These are phyloP conservation scores for Amblyteles armatorius DNA, from an alignment of 2,888 invertebrate genomes.

Conservation along the genomic window DNA sequence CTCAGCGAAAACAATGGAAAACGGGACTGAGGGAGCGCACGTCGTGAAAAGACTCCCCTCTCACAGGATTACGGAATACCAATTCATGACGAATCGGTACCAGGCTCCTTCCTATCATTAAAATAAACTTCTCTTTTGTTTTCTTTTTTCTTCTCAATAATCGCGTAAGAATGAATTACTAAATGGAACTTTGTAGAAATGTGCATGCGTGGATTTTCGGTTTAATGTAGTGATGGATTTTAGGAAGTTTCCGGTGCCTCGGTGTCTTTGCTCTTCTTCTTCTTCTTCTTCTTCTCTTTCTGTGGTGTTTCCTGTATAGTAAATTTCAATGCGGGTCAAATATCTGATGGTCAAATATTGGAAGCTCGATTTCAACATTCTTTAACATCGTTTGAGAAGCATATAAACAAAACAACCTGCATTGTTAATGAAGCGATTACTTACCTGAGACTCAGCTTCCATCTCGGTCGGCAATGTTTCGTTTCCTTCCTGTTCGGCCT, in stretches of 20 bases:
- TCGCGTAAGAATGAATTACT: slow-evolving; percentile 37
- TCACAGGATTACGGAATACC: slow-evolving; percentile 18
- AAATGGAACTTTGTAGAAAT: slow-evolving; percentile 54
- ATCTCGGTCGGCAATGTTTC: slow-evolving; percentile 82
- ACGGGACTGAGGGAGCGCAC: slow-evolving; percentile 27
- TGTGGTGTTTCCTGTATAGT: slow-evolving; percentile 79
- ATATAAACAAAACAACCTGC: not conserved
- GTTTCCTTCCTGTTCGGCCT: slow-evolving; percentile 78
- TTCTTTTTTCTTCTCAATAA: slow-evolving; percentile 37
- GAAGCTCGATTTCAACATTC: not conserved
- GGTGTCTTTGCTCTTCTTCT: slow-evolving; percentile 90
- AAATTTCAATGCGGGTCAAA: no score
- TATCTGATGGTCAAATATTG: not conserved
- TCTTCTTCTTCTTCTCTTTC: slow-evolving; percentile 91
- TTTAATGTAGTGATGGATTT: slow-evolving; percentile 39
- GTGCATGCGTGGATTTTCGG: slow-evolving; percentile 49
- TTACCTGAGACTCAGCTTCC: slow-evolving; percentile 80
- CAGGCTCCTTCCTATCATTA: slow-evolving; percentile 56
- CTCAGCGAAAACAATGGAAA: not conserved
- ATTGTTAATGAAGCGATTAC: slow-evolving; percentile 5
- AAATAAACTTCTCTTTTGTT: slow-evolving; percentile 51
- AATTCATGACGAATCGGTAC: slow-evolving; percentile 30
- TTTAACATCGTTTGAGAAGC: not conserved
- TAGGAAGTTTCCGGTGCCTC: slow-evolving; percentile 79
- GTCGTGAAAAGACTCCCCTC: slow-evolving; percentile 32